Conservation (phyloP, 2,888 invertebrate genomes). For the Miltochrista miniata region DNA sequence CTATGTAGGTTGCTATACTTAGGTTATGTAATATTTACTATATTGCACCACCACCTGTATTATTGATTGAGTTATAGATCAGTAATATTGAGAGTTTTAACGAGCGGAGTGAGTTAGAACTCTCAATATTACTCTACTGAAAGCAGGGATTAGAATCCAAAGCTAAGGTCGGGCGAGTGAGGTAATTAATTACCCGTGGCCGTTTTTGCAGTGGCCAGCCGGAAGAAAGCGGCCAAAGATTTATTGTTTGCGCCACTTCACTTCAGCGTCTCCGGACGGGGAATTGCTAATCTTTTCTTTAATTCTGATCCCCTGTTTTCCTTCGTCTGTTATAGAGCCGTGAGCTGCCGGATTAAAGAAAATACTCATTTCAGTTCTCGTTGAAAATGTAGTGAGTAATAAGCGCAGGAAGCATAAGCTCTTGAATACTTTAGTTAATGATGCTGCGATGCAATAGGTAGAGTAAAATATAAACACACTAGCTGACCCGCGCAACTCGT, state of each 20-base stretch:
- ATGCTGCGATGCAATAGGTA: too few species aligned
- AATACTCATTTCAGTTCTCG: slow-evolving; percentile 60
- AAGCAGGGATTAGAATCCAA: slow-evolving; percentile 73
- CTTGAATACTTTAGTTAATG: background rate
- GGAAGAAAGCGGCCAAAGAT: slow-evolving; percentile 71
- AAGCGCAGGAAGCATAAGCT: slow-evolving; percentile 20
- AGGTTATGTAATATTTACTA: too few species aligned
- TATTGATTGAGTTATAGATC: too few species aligned
- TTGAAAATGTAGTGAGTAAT: slow-evolving; percentile 55
- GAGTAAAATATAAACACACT: too few species aligned
- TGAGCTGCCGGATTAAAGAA: slow-evolving; percentile 66
- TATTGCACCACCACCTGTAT: too few species aligned
- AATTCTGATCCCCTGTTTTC: slow-evolving; percentile 75
- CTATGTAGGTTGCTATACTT: too few species aligned
- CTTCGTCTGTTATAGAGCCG: slow-evolving; percentile 64
- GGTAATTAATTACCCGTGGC: slow-evolving; percentile 76
- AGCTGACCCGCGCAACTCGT: too few species aligned
- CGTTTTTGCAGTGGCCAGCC: slow-evolving; percentile 70
- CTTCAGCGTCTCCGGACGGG: slow-evolving; percentile 57
- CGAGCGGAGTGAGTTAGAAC: too few species aligned
- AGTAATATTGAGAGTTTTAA: too few species aligned
- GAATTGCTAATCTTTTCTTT: slow-evolving; percentile 75
- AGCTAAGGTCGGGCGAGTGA: slow-evolving; percentile 62
- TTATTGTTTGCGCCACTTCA: slow-evolving; percentile 68
- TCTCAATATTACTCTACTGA: too few species aligned